Base-by-base conservation (phyloP, 2,797 vertebrate species). In the Crypturellus tataupa region DNA sequence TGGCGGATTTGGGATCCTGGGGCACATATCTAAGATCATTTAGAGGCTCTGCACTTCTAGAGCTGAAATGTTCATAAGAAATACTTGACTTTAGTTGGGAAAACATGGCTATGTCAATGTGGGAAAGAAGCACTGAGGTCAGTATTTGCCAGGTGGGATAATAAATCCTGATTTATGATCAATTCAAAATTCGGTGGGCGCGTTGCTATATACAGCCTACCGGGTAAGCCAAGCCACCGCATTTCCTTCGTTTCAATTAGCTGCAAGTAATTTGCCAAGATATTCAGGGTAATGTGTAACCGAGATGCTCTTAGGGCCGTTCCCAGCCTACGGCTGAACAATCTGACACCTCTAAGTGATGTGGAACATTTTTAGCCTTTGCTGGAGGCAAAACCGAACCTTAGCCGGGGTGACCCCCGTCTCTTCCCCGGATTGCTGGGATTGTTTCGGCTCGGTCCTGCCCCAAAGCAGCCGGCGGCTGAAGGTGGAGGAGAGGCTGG, bases 221-320 rank as follows among this genome's bases (percentile, higher is more conserved):
- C 1, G 15, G 77, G 68, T 85, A 92, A 94, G 90, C 44, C 0
- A 1, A 95, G 80, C 70, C 67, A 31, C 83, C 46, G 59, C 12
- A 0, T 79, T 94, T 88, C 92, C 84, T 93, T 95, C 91, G 82
- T 95, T 95, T 95, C 95, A 95, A 95, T 96, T 90, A 95, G 76
- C 86, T 77, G 81, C 9, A 2, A 94, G 86, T 87, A 84, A 93
- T 95, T 96, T 85, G 83, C 90, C 78, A 86, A 90, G 91, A 95
- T 90, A 94, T 95, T 95, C 90, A 62, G 88, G 81, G 93, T 87
- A 94, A 94, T 82, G 75, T 95, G 94, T 94, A 96, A 96, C 94
- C 3, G 46, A 96, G 94, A 95, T 92, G 81, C 94, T 95, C 91
- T 59, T 80, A 95, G 92, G 71, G 88, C 86, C 4, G n/a, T 85